Percentiles rank a stretch among this genome's conserved stretches.
phyloP scores from a whole-genome alignment of 1,140 invertebrate genomes.

The Stegodyphus mimosarum region DNA sequence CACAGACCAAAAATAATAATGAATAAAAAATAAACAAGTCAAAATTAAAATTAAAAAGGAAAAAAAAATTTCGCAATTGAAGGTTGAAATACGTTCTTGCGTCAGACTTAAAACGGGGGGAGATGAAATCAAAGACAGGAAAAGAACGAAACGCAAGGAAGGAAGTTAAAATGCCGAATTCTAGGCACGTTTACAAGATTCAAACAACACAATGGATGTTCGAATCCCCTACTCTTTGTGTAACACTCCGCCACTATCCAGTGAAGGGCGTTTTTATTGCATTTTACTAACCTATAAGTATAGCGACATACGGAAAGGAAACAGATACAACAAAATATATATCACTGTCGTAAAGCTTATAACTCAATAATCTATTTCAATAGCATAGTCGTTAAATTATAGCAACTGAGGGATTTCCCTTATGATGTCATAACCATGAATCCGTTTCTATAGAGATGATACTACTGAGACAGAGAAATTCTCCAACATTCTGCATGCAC shows the following conservation, averaged over 20 bases:
- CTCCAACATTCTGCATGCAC: too few relatives aligned
- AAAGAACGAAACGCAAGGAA: not conserved
- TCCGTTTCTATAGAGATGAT: too few relatives aligned
- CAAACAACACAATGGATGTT: constrained; percentile 9
- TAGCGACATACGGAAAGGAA: too few relatives aligned
- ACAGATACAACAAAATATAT: too few relatives aligned
- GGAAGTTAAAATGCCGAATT: constrained; percentile 7
- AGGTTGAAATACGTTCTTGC: not conserved
- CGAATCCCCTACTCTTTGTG: constrained; percentile 6
- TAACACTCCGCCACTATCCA: constrained; percentile 11
- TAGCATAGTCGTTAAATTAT: too few relatives aligned
- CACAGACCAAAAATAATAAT: too few relatives aligned
- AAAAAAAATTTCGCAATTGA: not conserved
- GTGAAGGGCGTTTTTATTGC: not conserved
- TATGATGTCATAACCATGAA: too few relatives aligned
- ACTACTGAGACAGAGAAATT: too few relatives aligned
- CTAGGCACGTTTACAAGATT: constrained; percentile 25
- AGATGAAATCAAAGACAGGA: not conserved
- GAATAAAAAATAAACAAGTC: too few relatives aligned
- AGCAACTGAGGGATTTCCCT: too few relatives aligned
- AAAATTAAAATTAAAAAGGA: not conserved
- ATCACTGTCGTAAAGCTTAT: too few relatives aligned
- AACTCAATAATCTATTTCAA: too few relatives aligned
- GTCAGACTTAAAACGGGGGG: not conserved
- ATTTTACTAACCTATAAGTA: not conserved